Evolutionary conservation across 2,888 invertebrate genomes (phyloP).

Genomic region (Epinotia ramella): DNA sequence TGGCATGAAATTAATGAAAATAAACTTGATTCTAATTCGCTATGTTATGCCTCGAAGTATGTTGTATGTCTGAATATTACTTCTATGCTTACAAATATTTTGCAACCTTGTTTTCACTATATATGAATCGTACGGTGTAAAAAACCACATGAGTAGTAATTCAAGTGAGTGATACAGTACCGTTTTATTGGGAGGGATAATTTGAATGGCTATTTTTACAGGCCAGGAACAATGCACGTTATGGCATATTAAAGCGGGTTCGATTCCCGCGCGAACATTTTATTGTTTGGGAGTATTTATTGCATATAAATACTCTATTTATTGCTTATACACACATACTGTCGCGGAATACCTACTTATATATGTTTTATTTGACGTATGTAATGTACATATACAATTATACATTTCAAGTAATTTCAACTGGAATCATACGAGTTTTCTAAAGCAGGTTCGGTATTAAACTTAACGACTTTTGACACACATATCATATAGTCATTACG

Average conservation of each 20-base stretch:
- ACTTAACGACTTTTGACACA: no score
- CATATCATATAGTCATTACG: no score
- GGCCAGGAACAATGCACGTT: conserved; percentile 65
- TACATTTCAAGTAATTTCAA: no score
- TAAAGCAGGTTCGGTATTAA: no score
- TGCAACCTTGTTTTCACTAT: not conserved
- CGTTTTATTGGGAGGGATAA: conserved; percentile 77
- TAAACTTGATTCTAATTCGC: not conserved
- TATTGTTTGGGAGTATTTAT: conserved; percentile 45
- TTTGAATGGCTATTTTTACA: conserved; percentile 75
- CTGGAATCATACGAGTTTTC: no score
- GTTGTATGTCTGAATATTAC: no score
- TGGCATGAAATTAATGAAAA: not conserved
- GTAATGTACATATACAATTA: not conserved
- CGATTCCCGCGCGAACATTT: conserved; percentile 50
- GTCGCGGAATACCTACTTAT: not conserved
- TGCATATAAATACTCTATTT: conserved; percentile 42
- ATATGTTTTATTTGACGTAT: conserved; percentile 2
- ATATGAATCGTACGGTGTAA: conserved; percentile 54
- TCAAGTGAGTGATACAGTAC: conserved; percentile 78
- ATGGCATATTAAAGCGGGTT: conserved; percentile 60
- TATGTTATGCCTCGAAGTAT: no score
- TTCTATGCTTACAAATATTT: not conserved
- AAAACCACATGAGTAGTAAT: conserved; percentile 60
- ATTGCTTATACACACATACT: conserved; percentile 15